Evolutionary conservation across 2,797 vertebrate species (phyloP).

Genomic region (Parauchenoglanis ngamensis): DNA sequence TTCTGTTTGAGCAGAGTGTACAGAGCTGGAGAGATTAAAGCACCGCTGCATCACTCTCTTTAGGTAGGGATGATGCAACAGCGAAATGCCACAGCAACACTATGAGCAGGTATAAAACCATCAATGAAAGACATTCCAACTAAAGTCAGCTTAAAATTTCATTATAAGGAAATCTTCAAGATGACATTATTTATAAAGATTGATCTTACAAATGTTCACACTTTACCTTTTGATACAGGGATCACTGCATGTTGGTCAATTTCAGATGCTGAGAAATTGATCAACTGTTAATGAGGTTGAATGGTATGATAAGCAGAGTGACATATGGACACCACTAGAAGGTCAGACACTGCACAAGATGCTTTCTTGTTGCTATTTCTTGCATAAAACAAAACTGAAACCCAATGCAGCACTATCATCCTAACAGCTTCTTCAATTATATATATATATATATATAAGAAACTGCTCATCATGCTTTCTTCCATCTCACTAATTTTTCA

Average conservation of each 20-base stretch:
- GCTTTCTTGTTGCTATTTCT: neutral
- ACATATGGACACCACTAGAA: neutral
- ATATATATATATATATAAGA: too few species aligned
- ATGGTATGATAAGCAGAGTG: neutral
- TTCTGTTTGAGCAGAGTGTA: neutral
- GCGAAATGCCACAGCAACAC: neutral
- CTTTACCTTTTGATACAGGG: neutral
- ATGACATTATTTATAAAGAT: neutral
- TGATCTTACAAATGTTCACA: neutral
- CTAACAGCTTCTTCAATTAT: too few species aligned
- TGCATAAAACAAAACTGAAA: neutral
- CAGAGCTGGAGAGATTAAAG: neutral
- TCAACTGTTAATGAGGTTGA: neutral
- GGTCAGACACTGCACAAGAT: neutral
- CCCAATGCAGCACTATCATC: neutral
- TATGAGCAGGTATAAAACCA: neutral
- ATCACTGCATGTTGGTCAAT: neutral
- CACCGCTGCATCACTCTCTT: neutral
- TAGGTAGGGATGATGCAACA: neutral
- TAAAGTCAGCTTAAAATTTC: too few species aligned
- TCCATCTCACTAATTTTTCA: neutral
- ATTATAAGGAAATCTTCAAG: neutral
- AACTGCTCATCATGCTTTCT: neutral
- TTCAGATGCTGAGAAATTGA: neutral
- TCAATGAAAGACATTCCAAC: too few species aligned